Conservation (phyloP, 2,888 invertebrate species). For the Nesidiocoris tenuis region DNA sequence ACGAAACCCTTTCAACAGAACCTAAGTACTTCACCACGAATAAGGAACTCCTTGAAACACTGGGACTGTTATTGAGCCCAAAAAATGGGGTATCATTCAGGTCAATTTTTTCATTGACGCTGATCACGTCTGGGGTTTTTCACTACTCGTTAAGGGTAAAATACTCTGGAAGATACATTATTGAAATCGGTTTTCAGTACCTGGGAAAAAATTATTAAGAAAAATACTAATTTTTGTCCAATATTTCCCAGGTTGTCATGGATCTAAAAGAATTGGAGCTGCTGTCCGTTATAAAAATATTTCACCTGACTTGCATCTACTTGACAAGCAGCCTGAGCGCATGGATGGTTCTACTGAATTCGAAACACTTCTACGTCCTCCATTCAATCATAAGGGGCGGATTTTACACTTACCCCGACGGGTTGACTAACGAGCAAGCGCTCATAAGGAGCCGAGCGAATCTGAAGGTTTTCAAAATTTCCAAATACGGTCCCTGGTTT, state of each 20-base stretch:
- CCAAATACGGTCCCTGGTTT: slow-evolving; percentile 21
- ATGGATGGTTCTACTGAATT: background rate
- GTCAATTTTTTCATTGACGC: slow-evolving; percentile 9
- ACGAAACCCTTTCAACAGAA: background rate
- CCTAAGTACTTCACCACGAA: slow-evolving; percentile 12
- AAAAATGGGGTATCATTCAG: slow-evolving; percentile 1
- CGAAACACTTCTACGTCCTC: slow-evolving; percentile 1
- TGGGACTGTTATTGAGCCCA: slow-evolving; percentile 6
- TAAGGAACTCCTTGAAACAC: slow-evolving; percentile 9
- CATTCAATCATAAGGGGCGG: slow-evolving; percentile 15
- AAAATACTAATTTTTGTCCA: background rate
- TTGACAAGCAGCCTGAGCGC: slow-evolving; percentile 10
- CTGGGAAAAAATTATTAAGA: no score
- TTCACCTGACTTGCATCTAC: slow-evolving; percentile 13
- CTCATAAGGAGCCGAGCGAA: slow-evolving; percentile 7
- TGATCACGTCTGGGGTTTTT: slow-evolving; percentile 21
- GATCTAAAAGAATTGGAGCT: background rate
- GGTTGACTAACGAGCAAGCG: slow-evolving; percentile 3
- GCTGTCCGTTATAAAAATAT: slow-evolving; percentile 11
- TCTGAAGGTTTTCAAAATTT: background rate
- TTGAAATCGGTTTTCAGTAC: no score
- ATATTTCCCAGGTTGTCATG: slow-evolving; percentile 2
- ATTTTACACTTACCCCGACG: slow-evolving; percentile 16
- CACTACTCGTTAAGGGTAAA: slow-evolving; percentile 19
- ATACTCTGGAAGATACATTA: no score